Conservation (phyloP, 2,113 vertebrate species). For the Vimba vimba region DNA sequence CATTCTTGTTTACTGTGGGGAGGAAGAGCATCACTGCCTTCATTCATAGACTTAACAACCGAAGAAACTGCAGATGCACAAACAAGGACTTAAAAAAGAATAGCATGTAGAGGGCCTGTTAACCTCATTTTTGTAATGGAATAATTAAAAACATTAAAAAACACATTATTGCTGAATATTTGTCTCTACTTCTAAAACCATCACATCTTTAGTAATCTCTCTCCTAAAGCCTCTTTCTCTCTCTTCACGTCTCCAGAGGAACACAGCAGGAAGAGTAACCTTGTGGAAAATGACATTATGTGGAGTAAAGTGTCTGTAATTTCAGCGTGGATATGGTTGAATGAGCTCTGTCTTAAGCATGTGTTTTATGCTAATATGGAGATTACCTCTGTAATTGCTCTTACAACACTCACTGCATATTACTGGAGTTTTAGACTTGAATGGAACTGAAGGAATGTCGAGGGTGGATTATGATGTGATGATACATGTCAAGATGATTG, state of each 20-base stretch:
- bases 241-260: constrained; percentile 22
- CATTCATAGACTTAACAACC: not conserved
- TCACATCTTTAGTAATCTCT: not conserved
- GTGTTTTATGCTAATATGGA: constrained; percentile 44
- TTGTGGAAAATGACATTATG: constrained; percentile 73
- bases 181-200: not conserved
- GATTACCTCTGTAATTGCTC: constrained; percentile 42
- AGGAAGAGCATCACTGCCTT: not conserved
- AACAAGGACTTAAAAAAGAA: not conserved
- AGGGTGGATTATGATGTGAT: constrained; percentile 22
- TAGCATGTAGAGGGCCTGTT: not conserved
- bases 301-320: constrained; percentile 66
- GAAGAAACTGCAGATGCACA: not conserved
- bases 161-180: not conserved
- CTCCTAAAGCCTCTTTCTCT: not conserved
- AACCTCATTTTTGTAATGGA: not conserved
- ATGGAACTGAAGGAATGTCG: not conserved
- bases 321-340: constrained; percentile 45
- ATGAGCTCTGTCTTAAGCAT: constrained; percentile 54
- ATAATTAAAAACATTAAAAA: not conserved
- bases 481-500: not conserved
- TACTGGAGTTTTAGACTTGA: constrained; percentile 3
- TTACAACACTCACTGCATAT: not conserved
- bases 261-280: constrained; percentile 69
- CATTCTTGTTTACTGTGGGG: not conserved